Conservation (phyloP, 2,113 vertebrate species). For the Pygoscelis adeliae region DNA sequence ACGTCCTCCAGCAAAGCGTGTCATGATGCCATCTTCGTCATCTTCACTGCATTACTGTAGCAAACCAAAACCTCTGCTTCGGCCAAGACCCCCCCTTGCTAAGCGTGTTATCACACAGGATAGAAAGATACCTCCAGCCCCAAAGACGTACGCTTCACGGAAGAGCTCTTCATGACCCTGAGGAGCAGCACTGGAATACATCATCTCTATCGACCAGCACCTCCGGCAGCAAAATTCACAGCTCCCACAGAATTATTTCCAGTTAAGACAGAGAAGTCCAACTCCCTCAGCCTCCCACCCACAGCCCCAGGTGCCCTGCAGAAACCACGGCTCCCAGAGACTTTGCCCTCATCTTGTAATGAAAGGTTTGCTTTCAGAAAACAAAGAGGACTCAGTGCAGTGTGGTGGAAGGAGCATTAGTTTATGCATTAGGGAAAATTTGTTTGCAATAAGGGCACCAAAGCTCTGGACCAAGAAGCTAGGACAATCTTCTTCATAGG, state of each 20-base stretch:
- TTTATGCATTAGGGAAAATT: not conserved
- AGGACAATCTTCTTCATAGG: not conserved
- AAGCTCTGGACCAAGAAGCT: not conserved
- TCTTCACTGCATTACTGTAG: not conserved
- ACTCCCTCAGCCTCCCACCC: not conserved
- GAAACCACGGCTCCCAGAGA: not conserved
- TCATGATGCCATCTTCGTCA: not conserved
- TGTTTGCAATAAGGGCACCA: not conserved
- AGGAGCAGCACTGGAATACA: not conserved
- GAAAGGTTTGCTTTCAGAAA: not conserved
- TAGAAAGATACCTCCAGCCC: not conserved
- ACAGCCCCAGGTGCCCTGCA: not conserved
- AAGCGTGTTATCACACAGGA: not conserved
- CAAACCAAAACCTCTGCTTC: not conserved
- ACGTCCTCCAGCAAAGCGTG: not conserved
- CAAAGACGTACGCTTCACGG: rapidly evolving
- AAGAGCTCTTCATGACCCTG: not conserved
- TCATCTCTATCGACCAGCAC: not conserved
- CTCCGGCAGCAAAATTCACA: not conserved
- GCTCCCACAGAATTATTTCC: not conserved
- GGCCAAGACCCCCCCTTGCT: not conserved
- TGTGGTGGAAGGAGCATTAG: not conserved
- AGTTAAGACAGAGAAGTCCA: not conserved
- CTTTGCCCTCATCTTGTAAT: not conserved
- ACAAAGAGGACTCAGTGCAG: not conserved